Conservation (phyloP, 2,113 vertebrate species). For the Channa argus region DNA sequence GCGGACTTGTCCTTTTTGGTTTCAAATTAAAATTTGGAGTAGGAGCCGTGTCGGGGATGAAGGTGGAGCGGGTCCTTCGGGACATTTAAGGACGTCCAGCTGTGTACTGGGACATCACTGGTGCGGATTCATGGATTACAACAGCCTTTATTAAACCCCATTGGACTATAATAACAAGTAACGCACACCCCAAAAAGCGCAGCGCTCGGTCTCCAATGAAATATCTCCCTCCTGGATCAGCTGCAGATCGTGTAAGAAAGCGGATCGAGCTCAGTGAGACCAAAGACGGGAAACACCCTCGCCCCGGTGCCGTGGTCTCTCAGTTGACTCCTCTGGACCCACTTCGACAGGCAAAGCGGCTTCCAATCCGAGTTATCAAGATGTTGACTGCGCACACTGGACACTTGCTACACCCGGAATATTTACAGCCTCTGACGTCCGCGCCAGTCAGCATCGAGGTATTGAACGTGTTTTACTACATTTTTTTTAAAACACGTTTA, state of each 20-base stretch:
- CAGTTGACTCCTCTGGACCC: conserved; percentile 87
- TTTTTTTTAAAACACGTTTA: too few relatives aligned
- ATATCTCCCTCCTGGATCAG: conserved; percentile 84
- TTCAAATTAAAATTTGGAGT: conserved; percentile 61
- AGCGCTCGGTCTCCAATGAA: conserved; percentile 85
- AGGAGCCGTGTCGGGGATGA: conserved; percentile 47
- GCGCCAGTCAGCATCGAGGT: conserved; percentile 95
- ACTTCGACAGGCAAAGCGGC: conserved; percentile 89
- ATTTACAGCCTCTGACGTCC: conserved; percentile 92
- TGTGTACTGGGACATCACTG: conserved; percentile 10
- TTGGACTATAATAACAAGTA: conserved; percentile 15
- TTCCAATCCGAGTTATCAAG: conserved; percentile 90
- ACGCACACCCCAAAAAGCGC: conserved; percentile 52
- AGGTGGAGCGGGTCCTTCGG: conserved; percentile 60
- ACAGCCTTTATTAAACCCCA: neutral
- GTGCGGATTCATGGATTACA: conserved; percentile 52
- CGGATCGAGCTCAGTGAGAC: conserved; percentile 62
- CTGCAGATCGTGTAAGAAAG: conserved; percentile 71
- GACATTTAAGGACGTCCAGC: conserved; percentile 46
- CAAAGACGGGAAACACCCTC: conserved; percentile 36
- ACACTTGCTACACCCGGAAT: conserved; percentile 94
- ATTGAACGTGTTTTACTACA: conserved; percentile 49
- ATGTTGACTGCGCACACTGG: conserved; percentile 94
- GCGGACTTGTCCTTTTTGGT: conserved; percentile 9
- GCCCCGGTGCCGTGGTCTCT: conserved; percentile 77